Conservation (phyloP, 2,113 vertebrate genomes). For the Turdus rufiventris region DNA sequence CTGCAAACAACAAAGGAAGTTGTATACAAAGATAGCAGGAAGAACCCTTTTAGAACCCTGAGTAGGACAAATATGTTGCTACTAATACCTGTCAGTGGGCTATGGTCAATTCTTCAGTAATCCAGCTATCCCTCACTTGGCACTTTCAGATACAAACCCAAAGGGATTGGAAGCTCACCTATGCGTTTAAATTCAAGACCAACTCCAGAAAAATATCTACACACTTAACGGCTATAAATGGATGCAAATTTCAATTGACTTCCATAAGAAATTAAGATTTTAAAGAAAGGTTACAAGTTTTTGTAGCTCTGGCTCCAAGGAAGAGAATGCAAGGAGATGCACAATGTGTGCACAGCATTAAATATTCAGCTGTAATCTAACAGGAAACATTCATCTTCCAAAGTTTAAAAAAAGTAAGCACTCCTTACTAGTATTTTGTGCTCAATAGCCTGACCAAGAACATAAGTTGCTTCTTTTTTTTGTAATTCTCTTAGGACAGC, state of each 20-base stretch:
- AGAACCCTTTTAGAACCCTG: background rate
- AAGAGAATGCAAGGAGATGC: background rate
- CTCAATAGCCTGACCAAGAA: background rate
- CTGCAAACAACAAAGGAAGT: background rate
- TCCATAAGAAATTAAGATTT: background rate
- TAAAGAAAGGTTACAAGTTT: background rate
- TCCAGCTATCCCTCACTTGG: background rate
- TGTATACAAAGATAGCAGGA: background rate
- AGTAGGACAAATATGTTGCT: background rate
- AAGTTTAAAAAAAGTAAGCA: background rate
- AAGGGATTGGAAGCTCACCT: background rate
- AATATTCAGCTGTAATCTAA: background rate
- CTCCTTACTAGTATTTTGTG: background rate
- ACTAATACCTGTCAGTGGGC: background rate
- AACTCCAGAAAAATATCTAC: background rate
- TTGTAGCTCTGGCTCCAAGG: background rate
- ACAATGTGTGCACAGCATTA: background rate
- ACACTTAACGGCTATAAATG: background rate
- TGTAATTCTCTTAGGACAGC: background rate
- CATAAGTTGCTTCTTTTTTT: background rate
- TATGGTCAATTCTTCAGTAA: background rate
- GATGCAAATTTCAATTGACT: background rate
- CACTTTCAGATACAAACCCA: background rate
- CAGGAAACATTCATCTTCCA: background rate
- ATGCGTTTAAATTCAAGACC: background rate